Base-by-base conservation (phyloP, 2,888 invertebrate species). In the Synanthedon formicaeformis region DNA sequence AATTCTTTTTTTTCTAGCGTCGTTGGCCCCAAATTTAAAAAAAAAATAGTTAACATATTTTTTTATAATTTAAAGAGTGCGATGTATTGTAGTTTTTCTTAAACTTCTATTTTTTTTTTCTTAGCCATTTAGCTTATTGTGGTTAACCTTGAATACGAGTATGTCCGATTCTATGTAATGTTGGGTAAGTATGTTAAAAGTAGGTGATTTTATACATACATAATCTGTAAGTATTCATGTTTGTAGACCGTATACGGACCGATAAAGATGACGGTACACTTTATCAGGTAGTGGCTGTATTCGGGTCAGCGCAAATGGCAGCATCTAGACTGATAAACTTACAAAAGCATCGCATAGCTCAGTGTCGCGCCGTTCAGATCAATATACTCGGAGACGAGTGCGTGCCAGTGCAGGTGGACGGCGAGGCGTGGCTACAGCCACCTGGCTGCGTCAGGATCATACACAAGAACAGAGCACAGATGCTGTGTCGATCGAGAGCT, bases 401-500 rank as follows among this genome's bases (percentile, higher is more conserved):
- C 52, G 96, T 98, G 14, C 98, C 98, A 0, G 95, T 98, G 52
- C 96, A 96, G 85, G 98, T 98, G 48, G 98, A 99, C 73, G 99
- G 98, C 0, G 99, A 99, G 80, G 98, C 98, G 1, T 98, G 98
- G 98, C 90, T 98, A 48, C 98, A 98, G 78, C 96, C 97, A 0
- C 98, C 99, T 0, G 98, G 98, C 41, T 96, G 97, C 74, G 96
- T 99, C 62, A 90, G 96, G 54, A 98, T 99, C 62, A 92, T 97
- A 62, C 98, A 98, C 81, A 98, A 98, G 86, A 98, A 98, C 83
- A 90, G 98, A 53, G 96, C 98, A 73, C 98, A 98, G 87, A 97
- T 99, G 95, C 87, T 99, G 23, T 96, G 96, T 71, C 89, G 98
- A 56, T 97, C 97, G 74, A 90, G 97, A 64, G 93, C 93, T 5